Base-by-base conservation (phyloP, 2,888 invertebrate genomes). In the Trimorus sp. region DNA sequence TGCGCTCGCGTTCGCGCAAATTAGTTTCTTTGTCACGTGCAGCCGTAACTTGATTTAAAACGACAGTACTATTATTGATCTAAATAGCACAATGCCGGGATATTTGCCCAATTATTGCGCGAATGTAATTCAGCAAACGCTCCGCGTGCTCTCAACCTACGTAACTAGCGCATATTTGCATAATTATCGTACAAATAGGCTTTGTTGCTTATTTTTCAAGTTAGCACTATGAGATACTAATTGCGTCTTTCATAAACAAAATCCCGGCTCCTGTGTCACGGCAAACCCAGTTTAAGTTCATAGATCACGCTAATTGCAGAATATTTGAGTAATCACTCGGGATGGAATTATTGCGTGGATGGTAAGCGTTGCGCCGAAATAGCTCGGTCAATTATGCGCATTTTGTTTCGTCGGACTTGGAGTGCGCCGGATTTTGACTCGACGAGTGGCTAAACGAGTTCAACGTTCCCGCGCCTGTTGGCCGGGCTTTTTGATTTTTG, bases 61-160 rank as follows among this genome's bases (percentile, higher is more conserved):
- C 53, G 59, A 12, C 42, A 14, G 53, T 40, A 7, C 51, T 65
- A 66, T 59, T 77, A 70, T 78, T 66, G 71, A 78, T 78, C 71
- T 65, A 78, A 71, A 78, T 59, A 71, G 45, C 45, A 56, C 65
- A 56, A 78, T 62, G 66, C 59, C 40, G 65, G 59, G 78, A 60
- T 78, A 78, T 78, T 78, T 78, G 78, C 78, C 54, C 78, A 78
- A 78, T 71, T 78, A 78, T 76, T 76, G 76, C 62, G 37, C 76
- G 56, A 76, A 56, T 76, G 62, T 62, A 76, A 76, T 76, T 76
- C 45, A 15, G 40, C 53, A 48, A 69, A 38, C 48, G 69, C 37
- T 7, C 37, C 26, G 56, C 68, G 45, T 51, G 40, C 11, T 40
- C 40, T 40, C 54, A 9, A n/a, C 16, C 45, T 63, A 62, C 74